These are phyloP conservation scores for Philhelius pedissequus DNA, from an alignment of 2,888 invertebrate genomes.

Conservation along the genomic window DNA sequence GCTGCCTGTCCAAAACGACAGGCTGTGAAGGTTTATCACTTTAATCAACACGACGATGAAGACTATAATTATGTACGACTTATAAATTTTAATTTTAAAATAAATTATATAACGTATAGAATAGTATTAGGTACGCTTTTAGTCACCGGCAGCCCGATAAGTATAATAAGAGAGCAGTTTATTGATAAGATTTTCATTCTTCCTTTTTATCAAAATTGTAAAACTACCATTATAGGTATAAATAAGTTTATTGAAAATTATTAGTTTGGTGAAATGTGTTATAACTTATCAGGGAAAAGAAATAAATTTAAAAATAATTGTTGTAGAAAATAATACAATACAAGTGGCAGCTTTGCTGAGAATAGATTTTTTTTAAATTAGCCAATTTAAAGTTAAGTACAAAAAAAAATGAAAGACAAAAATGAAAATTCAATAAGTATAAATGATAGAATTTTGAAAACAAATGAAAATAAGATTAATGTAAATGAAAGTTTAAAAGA, in stretches of 20 bases:
- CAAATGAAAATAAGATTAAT: neutral
- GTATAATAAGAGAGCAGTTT: no score
- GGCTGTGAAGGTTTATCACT: neutral
- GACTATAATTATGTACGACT: slow-evolving; percentile 21
- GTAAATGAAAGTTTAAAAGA: no score
- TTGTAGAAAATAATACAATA: neutral
- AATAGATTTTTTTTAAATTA: neutral
- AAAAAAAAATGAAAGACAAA: neutral
- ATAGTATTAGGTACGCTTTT: slow-evolving; percentile 17
- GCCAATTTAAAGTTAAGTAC: neutral
- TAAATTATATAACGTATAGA: neutral
- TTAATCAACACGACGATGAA: neutral
- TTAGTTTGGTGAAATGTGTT: neutral
- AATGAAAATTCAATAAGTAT: neutral
- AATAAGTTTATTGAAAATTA: slow-evolving; percentile 14
- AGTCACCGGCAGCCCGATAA: slow-evolving; percentile 19
- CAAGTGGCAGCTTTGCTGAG: neutral
- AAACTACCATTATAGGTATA: slow-evolving; percentile 11
- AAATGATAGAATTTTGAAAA: neutral
- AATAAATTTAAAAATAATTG: neutral
- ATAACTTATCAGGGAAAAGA: neutral
- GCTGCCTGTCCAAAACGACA: slow-evolving; percentile 7
- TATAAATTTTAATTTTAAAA: slow-evolving; percentile 8
- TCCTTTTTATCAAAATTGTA: neutral
- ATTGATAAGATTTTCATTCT: no score